Evolutionary conservation across 2,888 invertebrate genomes (phyloP), one percentile per base, ranked within the genome.

Genomic region (Sthenelais limicola): DNA sequence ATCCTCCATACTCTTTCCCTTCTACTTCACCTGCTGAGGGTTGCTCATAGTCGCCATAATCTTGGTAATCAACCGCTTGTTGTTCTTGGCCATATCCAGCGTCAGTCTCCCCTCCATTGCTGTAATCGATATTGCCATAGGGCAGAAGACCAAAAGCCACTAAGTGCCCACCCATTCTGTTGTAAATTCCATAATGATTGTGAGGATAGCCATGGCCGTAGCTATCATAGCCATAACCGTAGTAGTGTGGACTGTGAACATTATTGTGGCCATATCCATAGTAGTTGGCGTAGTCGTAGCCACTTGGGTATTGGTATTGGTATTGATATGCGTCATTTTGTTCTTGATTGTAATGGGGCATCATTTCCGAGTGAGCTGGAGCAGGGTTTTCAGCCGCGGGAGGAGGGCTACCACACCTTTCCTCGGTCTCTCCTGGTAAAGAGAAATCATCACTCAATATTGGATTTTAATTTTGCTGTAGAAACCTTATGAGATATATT

Each of bases 371-470:
- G n/a, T n/a, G n/a, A n/a, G n/a, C n/a, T n/a, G n/a, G n/a, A n/a
- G n/a, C n/a, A 18, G 9, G 43, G 43, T 43, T 18, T 9, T 43
- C 9, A 18, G 18, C 18, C 18, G 43, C 12, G 43, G 43, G 24
- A 24, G 62, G 62, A 4, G 62, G 62, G 38, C 62, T 62, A 7
- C 62, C 62, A 38, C 62, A 62, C 21, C 24, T 38, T 4, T 62
- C 62, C 38, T 62, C 62, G 9, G 18, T 62, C 5, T 62, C 62
- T 24, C 62, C 62, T 62, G 35, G 9, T 9, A 43, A 43, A 43
- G 15, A 43, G 9, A 43, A 43, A 43, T 43, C 12, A 9, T 43
- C n/a, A n/a, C n/a, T n/a, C n/a, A n/a, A n/a, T n/a, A n/a, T n/a
- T n/a, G n/a, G n/a, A n/a, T n/a, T n/a, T n/a, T n/a, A n/a, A n/a